Base-by-base conservation (phyloP, 1,140 invertebrate genomes). In the Manduca sexta region DNA sequence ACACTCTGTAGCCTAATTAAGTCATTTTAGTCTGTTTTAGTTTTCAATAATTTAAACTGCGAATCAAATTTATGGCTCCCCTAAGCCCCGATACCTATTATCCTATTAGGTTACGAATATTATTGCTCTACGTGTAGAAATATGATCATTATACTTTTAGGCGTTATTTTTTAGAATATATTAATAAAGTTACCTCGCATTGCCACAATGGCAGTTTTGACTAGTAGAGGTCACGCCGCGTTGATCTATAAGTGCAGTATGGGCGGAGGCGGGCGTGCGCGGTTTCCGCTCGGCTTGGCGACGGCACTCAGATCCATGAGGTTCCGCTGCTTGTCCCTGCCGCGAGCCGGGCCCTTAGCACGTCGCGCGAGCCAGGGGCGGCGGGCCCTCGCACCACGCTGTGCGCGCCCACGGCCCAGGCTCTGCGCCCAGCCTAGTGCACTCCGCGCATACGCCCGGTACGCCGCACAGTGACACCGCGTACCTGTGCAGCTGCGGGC, bases 371-470 rank as follows among this genome's bases (percentile, higher is more conserved):
- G 56, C 78, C 80, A 77, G 10, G 72, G 77, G 72, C 26, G 70
- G 52, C 6, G 50, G 49, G 12, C 70, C 65, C 3, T 85, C 84
- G 52, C 92, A 93, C 54, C 86, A 89, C 29, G 90, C 91, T 14
- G 88, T 85, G 17, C 80, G 77, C 57, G 92, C 80, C 93, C 93
- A 92, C 60, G 92, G 84, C 0, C 81, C 71, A 35, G 94, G 76
- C 49, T 89, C 88, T 30, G 93, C 89, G 1, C 94, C 95, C 6
- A 94, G 74, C 3, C 94, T 87, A 37, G 90, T 87, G 75, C 96
- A 97, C 71, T 96, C 94, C 93, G 91, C 2, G 93, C 93, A 74
- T 97, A 98, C 0, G 96, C 95, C 45, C 92, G 91, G 54, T 97
- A 91, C 39, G 94, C 93, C 63, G 97, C 95, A 76, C 96, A 98